These are phyloP conservation scores for Mechanitis messenoides DNA, from an alignment of 2,888 invertebrate genomes.

Conservation along the genomic window DNA sequence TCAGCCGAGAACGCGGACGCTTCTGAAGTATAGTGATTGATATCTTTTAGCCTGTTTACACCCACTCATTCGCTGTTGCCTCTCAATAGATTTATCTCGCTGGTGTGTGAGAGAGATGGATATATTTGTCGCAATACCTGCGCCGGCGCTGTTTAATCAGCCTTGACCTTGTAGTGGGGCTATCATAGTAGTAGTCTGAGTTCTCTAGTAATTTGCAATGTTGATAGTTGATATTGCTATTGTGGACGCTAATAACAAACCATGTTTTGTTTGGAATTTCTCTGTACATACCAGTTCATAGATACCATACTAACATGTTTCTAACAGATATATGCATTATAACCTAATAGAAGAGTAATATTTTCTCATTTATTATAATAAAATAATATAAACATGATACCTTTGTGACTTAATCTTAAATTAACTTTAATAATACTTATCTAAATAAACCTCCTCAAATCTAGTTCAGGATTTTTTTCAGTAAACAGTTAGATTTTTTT, in stretches of 20 bases:
- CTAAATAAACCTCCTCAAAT: no score
- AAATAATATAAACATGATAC: no score
- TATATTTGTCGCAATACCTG: conserved; percentile 35
- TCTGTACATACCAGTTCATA: no score
- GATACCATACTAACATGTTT: no score
- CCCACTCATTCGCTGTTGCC: conserved; percentile 40
- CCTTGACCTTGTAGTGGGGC: conserved; percentile 66
- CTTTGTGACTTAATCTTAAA: no score
- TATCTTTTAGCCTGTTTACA: conserved; percentile 38
- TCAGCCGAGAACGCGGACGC: conserved; percentile 59
- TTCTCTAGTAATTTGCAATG: conserved; percentile 48
- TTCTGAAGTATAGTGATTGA: conserved; percentile 56
- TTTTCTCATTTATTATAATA: no score
- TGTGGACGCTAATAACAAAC: neutral
- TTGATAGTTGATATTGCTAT: conserved; percentile 15
- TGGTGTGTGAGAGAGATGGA: conserved; percentile 43
- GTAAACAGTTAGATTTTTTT: no score
- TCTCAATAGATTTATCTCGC: conserved; percentile 27
- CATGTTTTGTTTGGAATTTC: neutral
- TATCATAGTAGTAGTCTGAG: conserved; percentile 32
- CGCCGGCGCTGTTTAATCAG: conserved; percentile 50
- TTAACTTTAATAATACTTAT: no score
- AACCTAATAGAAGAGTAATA: no score
- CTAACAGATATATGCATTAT: no score
- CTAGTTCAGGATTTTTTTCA: no score